Conservation (phyloP, 2,888 invertebrate species). For the Thecocarcelia acutangulata region DNA sequence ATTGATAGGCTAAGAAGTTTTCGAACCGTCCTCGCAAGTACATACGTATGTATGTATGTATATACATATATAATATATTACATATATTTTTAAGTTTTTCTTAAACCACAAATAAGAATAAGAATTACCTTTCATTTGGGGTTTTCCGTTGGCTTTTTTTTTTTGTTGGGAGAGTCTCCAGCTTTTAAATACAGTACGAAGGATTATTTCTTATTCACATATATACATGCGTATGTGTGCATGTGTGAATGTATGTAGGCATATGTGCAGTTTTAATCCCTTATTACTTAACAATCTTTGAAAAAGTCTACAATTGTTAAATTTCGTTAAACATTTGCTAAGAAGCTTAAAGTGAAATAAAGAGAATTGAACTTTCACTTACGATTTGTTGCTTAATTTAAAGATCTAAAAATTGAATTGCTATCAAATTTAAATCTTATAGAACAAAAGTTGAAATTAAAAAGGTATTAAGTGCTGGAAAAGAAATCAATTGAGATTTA, state of each 20-base stretch:
- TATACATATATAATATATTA: too few relatives aligned
- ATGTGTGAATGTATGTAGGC: too few relatives aligned
- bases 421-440: too few relatives aligned
- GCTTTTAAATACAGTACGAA: conserved; percentile 29
- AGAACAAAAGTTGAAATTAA: too few relatives aligned
- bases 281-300: conserved; percentile 17
- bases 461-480: too few relatives aligned
- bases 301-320: neutral
- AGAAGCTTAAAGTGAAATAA: neutral
- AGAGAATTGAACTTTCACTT: neutral
- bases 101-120: conserved; percentile 48
- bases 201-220: conserved; percentile 37
- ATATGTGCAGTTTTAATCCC: too few relatives aligned
- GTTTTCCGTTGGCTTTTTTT: conserved; percentile 30
- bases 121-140: conserved; percentile 45
- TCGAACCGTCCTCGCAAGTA: too few relatives aligned
- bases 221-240: too few relatives aligned
- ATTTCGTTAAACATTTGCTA: conserved; percentile 15
- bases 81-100: conserved; percentile 26
- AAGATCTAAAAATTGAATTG: too few relatives aligned
- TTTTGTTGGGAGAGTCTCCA: conserved; percentile 38
- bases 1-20: too few relatives aligned
- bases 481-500: too few relatives aligned
- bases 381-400: conserved; percentile 6
- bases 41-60: neutral